Percentiles rank a stretch among this genome's conserved stretches.
Evolutionary conservation across 1,140 invertebrate genomes (phyloP).

Genomic region (Hypothenemus hampei): DNA sequence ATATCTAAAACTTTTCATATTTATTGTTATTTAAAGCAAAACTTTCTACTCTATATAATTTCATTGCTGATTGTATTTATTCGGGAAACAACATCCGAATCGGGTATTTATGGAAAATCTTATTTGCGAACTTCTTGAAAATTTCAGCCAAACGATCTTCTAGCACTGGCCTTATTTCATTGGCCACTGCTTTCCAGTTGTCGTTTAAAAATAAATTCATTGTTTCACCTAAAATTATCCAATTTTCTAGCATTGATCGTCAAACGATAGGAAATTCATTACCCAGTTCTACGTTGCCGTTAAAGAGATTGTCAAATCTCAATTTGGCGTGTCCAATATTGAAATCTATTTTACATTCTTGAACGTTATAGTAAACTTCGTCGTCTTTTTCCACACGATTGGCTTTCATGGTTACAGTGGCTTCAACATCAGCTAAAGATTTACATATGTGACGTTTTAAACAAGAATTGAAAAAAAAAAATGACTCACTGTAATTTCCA

Average conservation of each 20-base stretch:
- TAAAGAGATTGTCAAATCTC: conserved; percentile 63
- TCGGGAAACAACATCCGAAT: conserved; percentile 38
- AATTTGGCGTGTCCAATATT: conserved; percentile 56
- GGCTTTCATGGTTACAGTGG: conserved; percentile 52
- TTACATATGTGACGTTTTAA: background rate
- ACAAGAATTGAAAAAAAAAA: background rate
- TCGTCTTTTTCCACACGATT: conserved; percentile 50
- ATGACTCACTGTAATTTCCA: conserved; percentile 55
- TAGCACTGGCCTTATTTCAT: conserved; percentile 55
- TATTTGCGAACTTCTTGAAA: conserved; percentile 55
- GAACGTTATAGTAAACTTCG: conserved; percentile 54
- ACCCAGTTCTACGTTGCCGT: conserved; percentile 61
- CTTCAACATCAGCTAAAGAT: conserved; percentile 59
- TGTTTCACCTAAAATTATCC: conserved; percentile 49
- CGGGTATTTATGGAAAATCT: conserved; percentile 46
- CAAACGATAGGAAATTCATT: conserved; percentile 16
- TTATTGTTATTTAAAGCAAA: too few species aligned
- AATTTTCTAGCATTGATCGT: background rate
- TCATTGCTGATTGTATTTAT: too few species aligned
- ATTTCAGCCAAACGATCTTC: conserved; percentile 51
- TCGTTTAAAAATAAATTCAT: conserved; percentile 59
- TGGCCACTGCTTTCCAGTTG: conserved; percentile 57
- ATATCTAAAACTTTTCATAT: too few species aligned
- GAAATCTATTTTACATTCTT: conserved; percentile 59
- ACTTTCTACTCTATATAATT: too few species aligned